Percentiles rank a stretch among this genome's conserved stretches.
phyloP scores from a whole-genome alignment of 2,113 vertebrate genomes.

The Lasiurus borealis region DNA sequence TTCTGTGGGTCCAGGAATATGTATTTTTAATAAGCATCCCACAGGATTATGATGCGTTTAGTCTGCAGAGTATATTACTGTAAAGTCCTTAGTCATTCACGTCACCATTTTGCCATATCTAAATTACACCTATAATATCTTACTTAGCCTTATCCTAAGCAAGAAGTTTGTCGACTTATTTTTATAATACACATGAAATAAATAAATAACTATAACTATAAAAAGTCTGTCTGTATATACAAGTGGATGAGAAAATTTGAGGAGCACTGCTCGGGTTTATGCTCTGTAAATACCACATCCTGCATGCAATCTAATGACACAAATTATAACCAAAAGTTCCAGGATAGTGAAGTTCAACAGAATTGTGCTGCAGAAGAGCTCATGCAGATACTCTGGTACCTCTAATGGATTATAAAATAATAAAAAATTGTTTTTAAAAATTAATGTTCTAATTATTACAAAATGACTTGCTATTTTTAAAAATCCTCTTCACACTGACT shows the following conservation, averaged over 20 bases:
- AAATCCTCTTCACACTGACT: neutral
- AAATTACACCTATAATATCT: neutral
- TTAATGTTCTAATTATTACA: constrained; percentile 44
- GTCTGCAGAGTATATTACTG: neutral
- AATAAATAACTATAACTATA: neutral
- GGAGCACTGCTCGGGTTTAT: neutral
- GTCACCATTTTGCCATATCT: constrained; percentile 39
- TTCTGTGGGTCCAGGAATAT: constrained; percentile 24
- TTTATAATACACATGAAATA: constrained; percentile 48
- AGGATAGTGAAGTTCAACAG: neutral
- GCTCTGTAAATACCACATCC: neutral
- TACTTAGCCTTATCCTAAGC: neutral
- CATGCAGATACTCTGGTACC: neutral
- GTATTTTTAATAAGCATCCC: neutral
- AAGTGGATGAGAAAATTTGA: neutral
- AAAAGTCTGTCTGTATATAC: constrained; percentile 10
- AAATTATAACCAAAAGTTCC: constrained; percentile 54
- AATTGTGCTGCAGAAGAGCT: constrained; percentile 1
- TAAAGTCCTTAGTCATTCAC: neutral
- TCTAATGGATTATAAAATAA: constrained; percentile 22
- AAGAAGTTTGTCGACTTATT: neutral
- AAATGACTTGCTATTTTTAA: constrained; percentile 47
- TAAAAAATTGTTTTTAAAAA: neutral
- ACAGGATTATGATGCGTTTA: neutral
- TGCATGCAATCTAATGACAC: neutral